Evolutionary conservation across 64 coral and sea anemone genomes (phyloP), one percentile per base, ranked within the genome.

Genomic region (Dendrophyllia cribrosa): DNA sequence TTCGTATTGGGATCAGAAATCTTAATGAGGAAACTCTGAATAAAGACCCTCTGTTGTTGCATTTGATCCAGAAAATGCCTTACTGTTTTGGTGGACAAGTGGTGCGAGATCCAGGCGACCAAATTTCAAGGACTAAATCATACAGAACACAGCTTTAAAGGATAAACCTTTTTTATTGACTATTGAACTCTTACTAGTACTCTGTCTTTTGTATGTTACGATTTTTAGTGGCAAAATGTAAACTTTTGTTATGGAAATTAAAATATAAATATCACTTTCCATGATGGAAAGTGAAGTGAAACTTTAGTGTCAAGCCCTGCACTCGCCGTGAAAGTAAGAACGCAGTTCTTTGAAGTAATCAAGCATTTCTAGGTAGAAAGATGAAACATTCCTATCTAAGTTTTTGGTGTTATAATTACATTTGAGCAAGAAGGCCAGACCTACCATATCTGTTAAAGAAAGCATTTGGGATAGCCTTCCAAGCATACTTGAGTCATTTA

Each of bases 81-180:
- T 76, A 14, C 77, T 51, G 51, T 56, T 79, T 79, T 79, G 46
- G 49, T 79, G 77, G 77, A 82, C 78, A 82, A 82, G 56, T 82
- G 17, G 44, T 82, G 78, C 15, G n/a, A 82, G 78, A 82, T 55
- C 17, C 12, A 60, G 78, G 53, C 23, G 52, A 82, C 78, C 78
- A 82, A 82, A 59, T 82, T 82, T 52, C 78, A 82, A 59, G 78
- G 78, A 82, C 78, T 82, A 82, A 82, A 82, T 82, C 17, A 82
- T 82, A 82, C 78, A 82, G 78, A 82, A 82, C 78, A 62, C 78
- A 82, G 66, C 66, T 70, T 70, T 21, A 70, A 23, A 70, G 66
- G 66, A 70, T 17, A 70, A 66, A 66, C 0, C 2, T 66, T 55
- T 55, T 55, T 55, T 7, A 55, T 2, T 56, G 53, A 56, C 53